These are phyloP conservation scores for Melanotaenia nigrans DNA, from an alignment of 2,797 vertebrate genomes.

Conservation along the genomic window DNA sequence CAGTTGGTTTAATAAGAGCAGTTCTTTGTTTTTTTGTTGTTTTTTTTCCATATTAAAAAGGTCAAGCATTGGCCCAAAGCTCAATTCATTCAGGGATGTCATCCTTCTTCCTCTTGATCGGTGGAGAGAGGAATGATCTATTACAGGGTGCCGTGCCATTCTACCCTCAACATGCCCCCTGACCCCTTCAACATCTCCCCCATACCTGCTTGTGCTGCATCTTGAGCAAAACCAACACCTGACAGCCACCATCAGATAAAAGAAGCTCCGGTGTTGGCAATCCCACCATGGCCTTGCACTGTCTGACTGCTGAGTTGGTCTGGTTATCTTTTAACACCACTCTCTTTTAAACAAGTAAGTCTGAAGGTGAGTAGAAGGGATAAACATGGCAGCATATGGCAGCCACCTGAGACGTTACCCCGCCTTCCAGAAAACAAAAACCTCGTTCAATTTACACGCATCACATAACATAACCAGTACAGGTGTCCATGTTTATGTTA, in stretches of 20 bases:
- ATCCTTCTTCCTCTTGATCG: conserved; percentile 78
- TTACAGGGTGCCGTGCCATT: conserved; percentile 52
- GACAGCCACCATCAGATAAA: conserved; percentile 71
- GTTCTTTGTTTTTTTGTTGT: conserved; percentile 30
- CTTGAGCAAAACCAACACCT: conserved; percentile 24
- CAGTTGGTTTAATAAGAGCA: conserved; percentile 75
- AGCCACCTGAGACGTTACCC: conserved; percentile 34
- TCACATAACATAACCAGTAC: conserved; percentile 5
- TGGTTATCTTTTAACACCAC: conserved; percentile 47
- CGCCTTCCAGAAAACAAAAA: conserved; percentile 28
- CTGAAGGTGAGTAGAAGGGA: conserved; percentile 46
- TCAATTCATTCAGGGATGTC: conserved; percentile 66
- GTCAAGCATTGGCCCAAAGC: conserved; percentile 66
- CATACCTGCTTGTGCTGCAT: conserved; percentile 22
- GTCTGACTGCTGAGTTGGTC: conserved; percentile 45
- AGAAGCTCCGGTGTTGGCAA: conserved; percentile 44
- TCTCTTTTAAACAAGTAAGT: conserved; percentile 44
- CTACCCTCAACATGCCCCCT: conserved; percentile 54
- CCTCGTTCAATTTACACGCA: conserved; percentile 23
- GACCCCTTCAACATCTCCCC: conserved; percentile 39
- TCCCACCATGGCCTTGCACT: conserved; percentile 24
- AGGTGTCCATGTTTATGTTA: conserved; percentile 14
- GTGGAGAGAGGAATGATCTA: conserved; percentile 65
- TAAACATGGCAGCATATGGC: conserved; percentile 41
- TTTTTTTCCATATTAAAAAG: conserved; percentile 70